Base-by-base conservation (phyloP, 2,888 invertebrate species). In the Parapristionchus giblindavisi region DNA sequence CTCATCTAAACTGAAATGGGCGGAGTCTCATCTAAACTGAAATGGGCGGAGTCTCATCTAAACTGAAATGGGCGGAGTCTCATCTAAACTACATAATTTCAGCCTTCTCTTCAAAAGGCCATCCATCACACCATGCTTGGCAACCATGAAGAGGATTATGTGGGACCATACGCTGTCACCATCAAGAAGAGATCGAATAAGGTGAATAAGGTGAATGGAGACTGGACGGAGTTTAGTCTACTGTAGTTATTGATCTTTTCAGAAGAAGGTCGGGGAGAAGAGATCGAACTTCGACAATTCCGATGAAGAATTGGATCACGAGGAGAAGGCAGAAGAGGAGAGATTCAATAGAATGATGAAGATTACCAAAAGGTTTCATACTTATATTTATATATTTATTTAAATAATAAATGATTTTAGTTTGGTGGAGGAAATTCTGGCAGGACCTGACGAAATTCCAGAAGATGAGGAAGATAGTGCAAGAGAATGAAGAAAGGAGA, bases 201-300 rank as follows among this genome's bases (percentile, higher is more conserved):
- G 65, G 65, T 48, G 48, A 43, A n/a, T 43, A 3, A 36, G 48
- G n/a, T 14, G 3, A 27, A 32, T 48, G 14, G 48, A 48, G n/a
- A n/a, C n/a, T n/a, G n/a, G n/a, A n/a, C n/a, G n/a, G n/a, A n/a
- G n/a, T 48, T 48, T 48, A 21, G 48, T 21, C 14, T 14, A 48
- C 48, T 48, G 21, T 11, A 48, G 8, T 0, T 24, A 63, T 21
- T 34, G 27, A 63, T 63, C 48, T 21, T 11, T 63, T 8, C 40
- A 63, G 40, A 63, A 63, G 63, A 63, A 32, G 21, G 27, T 29
- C 40, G 40, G 27, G 36, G 63, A 38, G 38, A 43, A 63, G 32
- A 58, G 58, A 4, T 56, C 54, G 29, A 78, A 43, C 54, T 78
- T 77, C 32, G 78, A 78, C 36, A 52, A 73, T 34, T 63, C 78